Conservation (phyloP, 2,888 invertebrate genomes). For the Diarsia brunnea region DNA sequence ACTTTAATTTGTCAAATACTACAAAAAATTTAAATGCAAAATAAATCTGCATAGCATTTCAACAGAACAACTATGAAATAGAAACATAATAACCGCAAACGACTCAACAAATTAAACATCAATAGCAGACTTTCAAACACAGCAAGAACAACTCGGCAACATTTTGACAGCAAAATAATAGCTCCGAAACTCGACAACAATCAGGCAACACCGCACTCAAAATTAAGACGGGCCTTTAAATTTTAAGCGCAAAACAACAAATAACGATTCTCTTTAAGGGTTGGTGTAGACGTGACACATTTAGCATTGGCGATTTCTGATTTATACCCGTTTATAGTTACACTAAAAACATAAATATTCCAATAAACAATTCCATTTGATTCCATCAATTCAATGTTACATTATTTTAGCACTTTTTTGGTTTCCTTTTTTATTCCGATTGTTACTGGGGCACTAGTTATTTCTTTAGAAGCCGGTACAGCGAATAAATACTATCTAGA, state of each 20-base stretch:
- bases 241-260: conserved; percentile 35
- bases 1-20: too few species aligned
- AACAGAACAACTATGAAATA: not conserved
- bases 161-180: conserved; percentile 53
- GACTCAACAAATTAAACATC: conserved; percentile 54
- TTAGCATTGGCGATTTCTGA: not conserved
- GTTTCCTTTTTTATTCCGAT: too few species aligned
- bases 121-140: conserved; percentile 52
- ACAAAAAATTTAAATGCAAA: not conserved
- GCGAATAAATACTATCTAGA: too few species aligned
- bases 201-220: conserved; percentile 25
- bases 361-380: too few species aligned
- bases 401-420: too few species aligned
- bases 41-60: not conserved
- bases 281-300: not conserved
- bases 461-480: too few species aligned
- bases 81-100: conserved; percentile 23
- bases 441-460: too few species aligned
- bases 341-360: not conserved
- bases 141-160: conserved; percentile 25
- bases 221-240: conserved; percentile 46
- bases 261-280: conserved; percentile 29
- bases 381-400: too few species aligned
- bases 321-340: not conserved
- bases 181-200: conserved; percentile 43